Conservation (phyloP, 2,797 vertebrate genomes). For the Okamejei kenojei region DNA sequence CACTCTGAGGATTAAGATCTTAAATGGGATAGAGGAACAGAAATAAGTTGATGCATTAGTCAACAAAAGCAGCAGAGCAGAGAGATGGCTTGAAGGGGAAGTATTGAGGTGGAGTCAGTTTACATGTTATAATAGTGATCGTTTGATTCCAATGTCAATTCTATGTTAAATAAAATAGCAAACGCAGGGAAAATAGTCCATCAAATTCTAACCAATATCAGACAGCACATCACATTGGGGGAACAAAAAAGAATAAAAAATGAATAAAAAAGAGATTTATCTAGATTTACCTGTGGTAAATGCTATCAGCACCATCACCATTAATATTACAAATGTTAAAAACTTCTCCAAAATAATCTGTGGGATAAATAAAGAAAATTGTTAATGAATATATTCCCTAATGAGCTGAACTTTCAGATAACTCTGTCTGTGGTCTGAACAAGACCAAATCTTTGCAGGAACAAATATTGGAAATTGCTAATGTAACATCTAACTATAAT, state of each 20-base stretch:
- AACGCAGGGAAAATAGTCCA: background rate
- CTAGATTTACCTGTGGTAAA: constrained; percentile 27
- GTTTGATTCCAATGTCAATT: background rate
- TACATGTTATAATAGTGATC: background rate
- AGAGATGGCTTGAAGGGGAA: background rate
- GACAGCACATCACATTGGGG: background rate
- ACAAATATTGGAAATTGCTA: background rate
- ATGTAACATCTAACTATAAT: background rate
- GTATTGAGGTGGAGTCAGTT: background rate
- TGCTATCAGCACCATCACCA: background rate
- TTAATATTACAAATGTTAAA: background rate
- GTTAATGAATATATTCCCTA: background rate
- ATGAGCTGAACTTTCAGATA: background rate
- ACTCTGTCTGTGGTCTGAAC: background rate
- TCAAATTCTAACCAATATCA: background rate
- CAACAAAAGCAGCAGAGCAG: background rate
- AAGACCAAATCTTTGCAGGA: no score
- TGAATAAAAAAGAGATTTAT: background rate
- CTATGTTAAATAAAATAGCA: background rate
- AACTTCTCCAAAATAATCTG: constrained; percentile 37
- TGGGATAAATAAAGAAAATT: background rate
- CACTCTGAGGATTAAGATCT: no score
- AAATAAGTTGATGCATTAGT: background rate
- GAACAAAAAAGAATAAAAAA: no score
- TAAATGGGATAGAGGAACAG: background rate